Base-by-base conservation (phyloP, 2,797 vertebrate genomes). In the Sebastes kiyomatsui region DNA sequence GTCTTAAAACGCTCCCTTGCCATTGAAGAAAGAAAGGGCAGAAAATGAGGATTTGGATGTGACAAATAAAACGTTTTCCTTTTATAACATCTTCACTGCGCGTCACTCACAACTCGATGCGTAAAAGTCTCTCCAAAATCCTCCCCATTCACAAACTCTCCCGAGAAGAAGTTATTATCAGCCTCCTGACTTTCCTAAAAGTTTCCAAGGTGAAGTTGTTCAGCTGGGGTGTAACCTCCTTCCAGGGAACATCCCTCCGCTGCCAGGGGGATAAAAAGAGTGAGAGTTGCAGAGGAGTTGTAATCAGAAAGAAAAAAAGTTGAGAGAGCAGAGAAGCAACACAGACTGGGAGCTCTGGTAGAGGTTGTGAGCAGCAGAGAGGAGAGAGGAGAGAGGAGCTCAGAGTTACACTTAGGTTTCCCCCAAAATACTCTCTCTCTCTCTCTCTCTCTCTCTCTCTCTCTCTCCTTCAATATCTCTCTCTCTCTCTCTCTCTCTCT, bases 191-290 rank as follows among this genome's bases (percentile, higher is more conserved):
- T 38, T 38, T 38, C 35, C 35, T 38, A 38, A n/a, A 84, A 88
- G 72, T 89, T 77, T 65, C 77, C 81, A 75, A 91, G 80, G 87
- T 88, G 83, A 84, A 86, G 87, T 77, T 42, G 78, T 77, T 88
- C 55, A 87, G 85, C 78, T 81, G 71, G 84, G 77, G 78, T 85
- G 85, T 79, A 67, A 90, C 84, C 84, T 93, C 87, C 87, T 84
- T 83, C 83, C 88, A 81, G 71, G 72, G 80, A 88, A 84, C 88
- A 93, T 92, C 88, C 87, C 88, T 91, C 77, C 54, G 77, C 83
- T 83, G 84, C 72, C 79, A 62, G 69, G 59, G 66, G 66, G 69
- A 62, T 64, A 8, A 73, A 77, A 79, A 88, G 69, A 88, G 69
- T 49, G 77, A 87, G 79, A 80, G 83, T 67, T 81, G 60, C 67